These are phyloP conservation scores for Tetramorium simillimum DNA, from an alignment of 1,140 invertebrate species.

Conservation along the genomic window DNA sequence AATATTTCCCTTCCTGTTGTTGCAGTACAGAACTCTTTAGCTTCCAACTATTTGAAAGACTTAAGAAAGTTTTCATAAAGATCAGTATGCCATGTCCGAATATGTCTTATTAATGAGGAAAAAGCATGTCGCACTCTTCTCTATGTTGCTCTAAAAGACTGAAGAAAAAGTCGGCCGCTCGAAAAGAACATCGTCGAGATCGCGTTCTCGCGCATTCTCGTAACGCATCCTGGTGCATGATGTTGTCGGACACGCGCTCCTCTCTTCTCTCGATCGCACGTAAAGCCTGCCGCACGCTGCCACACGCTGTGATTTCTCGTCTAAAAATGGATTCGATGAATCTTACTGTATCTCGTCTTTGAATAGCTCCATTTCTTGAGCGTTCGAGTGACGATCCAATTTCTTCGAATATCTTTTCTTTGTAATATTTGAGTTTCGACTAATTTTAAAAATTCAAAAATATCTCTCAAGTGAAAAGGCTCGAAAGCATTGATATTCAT, in stretches of 20 bases:
- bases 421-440: neutral
- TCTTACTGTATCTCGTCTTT: neutral
- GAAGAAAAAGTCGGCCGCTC: constrained; percentile 29
- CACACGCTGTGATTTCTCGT: neutral
- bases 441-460: neutral
- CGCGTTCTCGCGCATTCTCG: neutral
- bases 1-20: neutral
- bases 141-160: constrained; percentile 1
- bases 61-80: constrained; percentile 11
- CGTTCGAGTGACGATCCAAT: neutral
- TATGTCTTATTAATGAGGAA: constrained; percentile 19
- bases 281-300: neutral
- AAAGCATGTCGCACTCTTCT: constrained; percentile 23
- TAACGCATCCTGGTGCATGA: neutral
- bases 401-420: neutral
- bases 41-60: neutral
- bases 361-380: neutral
- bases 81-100: neutral
- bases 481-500: neutral
- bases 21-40: neutral
- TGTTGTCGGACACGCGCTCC: neutral
- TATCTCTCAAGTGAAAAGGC: neutral
- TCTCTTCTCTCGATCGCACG: neutral
- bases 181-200: neutral
- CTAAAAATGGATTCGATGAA: neutral